Conservation (phyloP, 2,797 vertebrate genomes). For the Crenichthys baileyi region DNA sequence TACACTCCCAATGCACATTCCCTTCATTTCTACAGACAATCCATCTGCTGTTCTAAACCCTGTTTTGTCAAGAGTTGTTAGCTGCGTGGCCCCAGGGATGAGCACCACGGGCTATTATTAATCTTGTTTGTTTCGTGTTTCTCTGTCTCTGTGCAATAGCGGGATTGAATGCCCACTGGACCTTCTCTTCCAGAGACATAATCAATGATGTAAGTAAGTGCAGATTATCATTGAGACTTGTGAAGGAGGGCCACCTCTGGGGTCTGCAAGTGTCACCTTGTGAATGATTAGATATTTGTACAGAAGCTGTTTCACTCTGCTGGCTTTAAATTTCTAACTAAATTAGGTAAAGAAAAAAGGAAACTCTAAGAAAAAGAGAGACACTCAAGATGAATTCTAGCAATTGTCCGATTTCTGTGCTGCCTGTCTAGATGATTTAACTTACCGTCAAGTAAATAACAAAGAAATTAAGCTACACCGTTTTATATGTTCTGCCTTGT, state of each 20-base stretch:
- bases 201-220: slow-evolving; percentile 84
- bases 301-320: slow-evolving; percentile 36
- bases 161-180: slow-evolving; percentile 71
- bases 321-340: slow-evolving; percentile 37
- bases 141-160: slow-evolving; percentile 67
- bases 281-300: slow-evolving; percentile 68
- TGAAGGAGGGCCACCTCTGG: slow-evolving; percentile 66
- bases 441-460: slow-evolving; percentile 32
- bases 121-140: slow-evolving; percentile 81
- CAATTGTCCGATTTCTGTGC: slow-evolving; percentile 3
- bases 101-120: slow-evolving; percentile 80
- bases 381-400: slow-evolving; percentile 11
- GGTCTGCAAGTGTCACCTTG: slow-evolving; percentile 70
- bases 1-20: slow-evolving; percentile 73
- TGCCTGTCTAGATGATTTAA: slow-evolving; percentile 19
- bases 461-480: slow-evolving; percentile 26
- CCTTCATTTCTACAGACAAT: slow-evolving; percentile 79
- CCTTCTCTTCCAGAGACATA: slow-evolving; percentile 73
- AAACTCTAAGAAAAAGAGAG: neutral
- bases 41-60: slow-evolving; percentile 79
- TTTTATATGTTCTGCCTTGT: slow-evolving; percentile 23
- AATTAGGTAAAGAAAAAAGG: slow-evolving; percentile 29
- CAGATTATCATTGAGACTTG: slow-evolving; percentile 81
- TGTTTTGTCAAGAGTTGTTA: slow-evolving; percentile 85
- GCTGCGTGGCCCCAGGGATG: slow-evolving; percentile 74